Percentiles rank a stretch among this genome's conserved stretches.
Conservation (phyloP, 2,113 vertebrate genomes). For the Pollimyrus isidori region DNA sequence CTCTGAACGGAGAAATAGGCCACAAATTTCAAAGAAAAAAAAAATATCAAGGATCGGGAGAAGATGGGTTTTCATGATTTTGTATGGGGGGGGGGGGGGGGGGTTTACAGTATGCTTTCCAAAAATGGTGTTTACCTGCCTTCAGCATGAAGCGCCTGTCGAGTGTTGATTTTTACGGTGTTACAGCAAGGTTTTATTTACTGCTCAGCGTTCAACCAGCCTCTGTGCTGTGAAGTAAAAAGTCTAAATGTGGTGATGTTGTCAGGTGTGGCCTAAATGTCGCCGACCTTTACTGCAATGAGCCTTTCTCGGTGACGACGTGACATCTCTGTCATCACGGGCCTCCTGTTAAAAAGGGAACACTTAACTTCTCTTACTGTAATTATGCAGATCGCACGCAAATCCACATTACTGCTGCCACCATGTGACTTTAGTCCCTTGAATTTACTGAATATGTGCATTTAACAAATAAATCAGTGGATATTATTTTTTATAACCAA, state of each 20-base stretch:
- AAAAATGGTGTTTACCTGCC: background rate
- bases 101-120: background rate
- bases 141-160: background rate
- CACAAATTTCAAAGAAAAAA: background rate
- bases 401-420: too few species aligned
- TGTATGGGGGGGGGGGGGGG: background rate
- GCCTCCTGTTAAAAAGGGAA: background rate
- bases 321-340: background rate
- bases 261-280: too few species aligned
- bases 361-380: too few species aligned
- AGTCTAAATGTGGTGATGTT: background rate
- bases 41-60: background rate
- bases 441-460: too few species aligned
- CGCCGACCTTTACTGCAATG: background rate
- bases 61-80: background rate
- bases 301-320: background rate
- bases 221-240: too few species aligned
- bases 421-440: too few species aligned
- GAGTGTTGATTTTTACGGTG: background rate
- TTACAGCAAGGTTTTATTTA: background rate
- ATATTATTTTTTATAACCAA: too few species aligned
- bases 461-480: too few species aligned
- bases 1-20: background rate
- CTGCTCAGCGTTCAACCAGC: background rate
- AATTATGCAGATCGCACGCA: too few species aligned